Base-by-base conservation (phyloP, 2,888 invertebrate species). In the Catocala nupta region DNA sequence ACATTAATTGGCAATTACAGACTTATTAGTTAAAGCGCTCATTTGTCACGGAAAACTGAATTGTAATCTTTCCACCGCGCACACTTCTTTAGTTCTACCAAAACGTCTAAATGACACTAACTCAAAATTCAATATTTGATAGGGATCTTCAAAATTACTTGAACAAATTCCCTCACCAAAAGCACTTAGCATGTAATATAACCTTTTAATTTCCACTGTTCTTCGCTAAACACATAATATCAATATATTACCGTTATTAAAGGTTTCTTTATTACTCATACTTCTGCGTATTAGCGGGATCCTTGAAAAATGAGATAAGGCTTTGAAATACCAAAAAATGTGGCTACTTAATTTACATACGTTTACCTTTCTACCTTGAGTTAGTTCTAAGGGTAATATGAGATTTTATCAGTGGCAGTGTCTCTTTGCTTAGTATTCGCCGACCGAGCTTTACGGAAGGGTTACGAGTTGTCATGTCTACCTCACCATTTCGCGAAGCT, bases 201-300 rank as follows among this genome's bases (percentile, higher is more conserved):
- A 62, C 42, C 53, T 50, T 13, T 34, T 57, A 67, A 55, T 65
- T 59, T 45, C 5, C 55, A 49, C 10, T 52, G 63, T 55, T 60
- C 68, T 65, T 53, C 48, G 47, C 56, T 54, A 59, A 43, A 12
- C 47, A 50, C 49, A 62, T 62, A 71, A 59, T 71, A 54, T 70
- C 47, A 16, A 60, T 71, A 55, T 70, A 59, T 57, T 58, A 78
- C 81, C 80, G 81, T 82, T 83, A 80, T 64, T 70, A 75, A 75
- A 77, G 70, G 67, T 70, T 63, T 66, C 25, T 62, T 57, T 12
- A 11, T 72, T 76, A 75, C 60, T 73, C 67, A 75, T 79, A 70
- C 67, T 68, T 82, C 75, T 71, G 48, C 45, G 53, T 65, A 63
- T 25, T 65, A 69, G 60, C 68, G 63, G 57, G 61, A 63, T 63